Evolutionary conservation across 1,140 invertebrate genomes (phyloP).

Genomic region (Drosophila rhopaloa): DNA sequence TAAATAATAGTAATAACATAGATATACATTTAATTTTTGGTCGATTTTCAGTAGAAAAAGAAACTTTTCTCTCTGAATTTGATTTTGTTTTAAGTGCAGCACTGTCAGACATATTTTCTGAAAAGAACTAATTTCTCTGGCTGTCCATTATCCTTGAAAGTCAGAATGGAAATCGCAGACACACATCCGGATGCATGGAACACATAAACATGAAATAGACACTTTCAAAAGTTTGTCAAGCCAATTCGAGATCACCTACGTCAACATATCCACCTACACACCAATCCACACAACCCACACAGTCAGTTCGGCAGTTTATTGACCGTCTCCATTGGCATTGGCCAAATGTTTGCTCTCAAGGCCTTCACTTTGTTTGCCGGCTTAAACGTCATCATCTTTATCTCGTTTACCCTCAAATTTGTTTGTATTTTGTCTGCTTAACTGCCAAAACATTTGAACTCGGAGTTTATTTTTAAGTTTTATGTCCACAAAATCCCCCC

Average conservation of each 20-base stretch:
- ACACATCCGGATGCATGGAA: conserved; percentile 28
- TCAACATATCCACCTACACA: conserved; percentile 22
- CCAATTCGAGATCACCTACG: conserved; percentile 47
- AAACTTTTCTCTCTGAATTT: too few relatives aligned
- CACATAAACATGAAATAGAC: conserved; percentile 50
- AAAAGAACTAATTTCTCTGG: conserved; percentile 9
- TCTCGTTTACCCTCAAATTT: conserved; percentile 53
- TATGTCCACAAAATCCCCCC: conserved; percentile 36
- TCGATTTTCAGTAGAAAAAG: too few relatives aligned
- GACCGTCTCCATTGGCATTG: conserved; percentile 43
- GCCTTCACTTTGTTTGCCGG: conserved; percentile 39
- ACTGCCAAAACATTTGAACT: conserved; percentile 52
- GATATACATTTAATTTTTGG: too few relatives aligned
- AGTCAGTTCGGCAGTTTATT: conserved; percentile 45
- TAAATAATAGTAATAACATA: too few relatives aligned
- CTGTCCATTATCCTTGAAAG: conserved; percentile 35
- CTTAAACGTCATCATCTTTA: conserved; percentile 55
- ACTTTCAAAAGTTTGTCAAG: conserved; percentile 51
- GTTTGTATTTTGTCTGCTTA: conserved; percentile 49
- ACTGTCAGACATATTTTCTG: neutral
- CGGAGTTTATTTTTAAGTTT: conserved; percentile 59
- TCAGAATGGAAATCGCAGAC: conserved; percentile 11
- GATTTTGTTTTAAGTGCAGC: neutral
- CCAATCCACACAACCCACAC: conserved; percentile 8
- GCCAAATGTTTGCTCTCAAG: conserved; percentile 40